A percentile compares a stretch with the other conserved stretches of the same genome.
phyloP scores from a whole-genome alignment of 1,140 invertebrate species.

The Euwallacea similis region DNA sequence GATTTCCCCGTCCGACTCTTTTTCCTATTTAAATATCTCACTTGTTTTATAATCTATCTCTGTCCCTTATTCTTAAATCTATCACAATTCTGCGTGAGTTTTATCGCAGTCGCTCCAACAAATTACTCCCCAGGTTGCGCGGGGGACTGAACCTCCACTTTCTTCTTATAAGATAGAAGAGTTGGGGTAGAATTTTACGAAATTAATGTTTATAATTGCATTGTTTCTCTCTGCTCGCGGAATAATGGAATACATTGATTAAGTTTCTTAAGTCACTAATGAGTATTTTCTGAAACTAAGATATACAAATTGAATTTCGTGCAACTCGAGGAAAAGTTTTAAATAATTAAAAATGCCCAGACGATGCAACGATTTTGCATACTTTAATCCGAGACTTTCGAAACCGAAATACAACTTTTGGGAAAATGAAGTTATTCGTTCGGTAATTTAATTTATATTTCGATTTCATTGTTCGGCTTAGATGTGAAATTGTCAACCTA shows the following conservation, averaged over 20 bases:
- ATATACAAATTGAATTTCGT: constrained; percentile 42
- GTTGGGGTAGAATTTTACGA: constrained; percentile 46
- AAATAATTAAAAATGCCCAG: constrained; percentile 39
- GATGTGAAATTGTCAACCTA: too few species aligned
- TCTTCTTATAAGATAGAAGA: constrained; percentile 39
- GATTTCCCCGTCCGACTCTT: constrained; percentile 42
- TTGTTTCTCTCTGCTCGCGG: constrained; percentile 45
- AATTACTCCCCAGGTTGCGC: constrained; percentile 50
- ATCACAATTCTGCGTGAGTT: constrained; percentile 53
- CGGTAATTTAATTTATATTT: constrained; percentile 6
- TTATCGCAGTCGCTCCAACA: constrained; percentile 50
- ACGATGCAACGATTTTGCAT: constrained; percentile 37
- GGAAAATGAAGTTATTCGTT: constrained; percentile 12
- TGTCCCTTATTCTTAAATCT: constrained; percentile 51
- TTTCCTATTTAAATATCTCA: constrained; percentile 50
- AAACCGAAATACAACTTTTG: constrained; percentile 21
- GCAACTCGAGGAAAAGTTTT: constrained; percentile 37
- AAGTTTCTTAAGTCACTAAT: constrained; percentile 48
- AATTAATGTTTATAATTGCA: constrained; percentile 51
- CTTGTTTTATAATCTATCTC: constrained; percentile 51
- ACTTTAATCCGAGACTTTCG: constrained; percentile 31
- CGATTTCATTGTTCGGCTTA: not conserved
- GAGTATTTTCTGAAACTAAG: constrained; percentile 45
- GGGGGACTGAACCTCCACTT: constrained; percentile 28
- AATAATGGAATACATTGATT: constrained; percentile 49